Percentiles rank a stretch among this genome's conserved stretches.
These are phyloP conservation scores for Clinocottus analis DNA, from an alignment of 2,113 vertebrate genomes.

Conservation along the genomic window DNA sequence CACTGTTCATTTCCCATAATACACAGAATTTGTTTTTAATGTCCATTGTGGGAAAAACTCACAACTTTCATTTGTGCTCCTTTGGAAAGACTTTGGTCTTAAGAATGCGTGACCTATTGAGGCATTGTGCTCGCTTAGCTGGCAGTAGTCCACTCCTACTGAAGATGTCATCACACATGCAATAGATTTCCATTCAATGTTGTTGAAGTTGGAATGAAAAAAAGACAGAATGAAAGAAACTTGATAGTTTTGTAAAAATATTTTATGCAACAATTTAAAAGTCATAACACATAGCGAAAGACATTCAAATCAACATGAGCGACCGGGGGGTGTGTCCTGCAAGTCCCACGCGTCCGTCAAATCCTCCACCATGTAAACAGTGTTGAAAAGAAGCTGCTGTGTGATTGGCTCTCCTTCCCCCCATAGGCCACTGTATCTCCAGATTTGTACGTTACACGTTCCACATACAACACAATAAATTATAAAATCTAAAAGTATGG, in stretches of 20 bases:
- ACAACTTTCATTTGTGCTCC: background rate
- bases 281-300: constrained; percentile 61
- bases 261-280: constrained; percentile 75
- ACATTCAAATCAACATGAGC: constrained; percentile 69
- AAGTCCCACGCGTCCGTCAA: constrained; percentile 24
- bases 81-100: background rate
- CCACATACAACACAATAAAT: constrained; percentile 58
- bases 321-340: constrained; percentile 48
- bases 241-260: constrained; percentile 68
- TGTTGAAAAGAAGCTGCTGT: constrained; percentile 59
- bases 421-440: constrained; percentile 24
- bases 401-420: constrained; percentile 50
- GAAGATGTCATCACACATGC: background rate
- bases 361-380: constrained; percentile 71
- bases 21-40: background rate
- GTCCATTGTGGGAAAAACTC: background rate
- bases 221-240: constrained; percentile 13
- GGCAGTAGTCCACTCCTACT: background rate
- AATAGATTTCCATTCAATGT: background rate
- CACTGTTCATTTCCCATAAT: background rate
- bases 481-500: constrained; percentile 33
- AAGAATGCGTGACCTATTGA: background rate
- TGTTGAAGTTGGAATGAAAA: background rate
- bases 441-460: constrained; percentile 25
- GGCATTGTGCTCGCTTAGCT: no score